A percentile compares a stretch with the other conserved stretches of the same genome.
phyloP scores from a whole-genome alignment of 2,113 vertebrate species.

The Neopipo cinnamomea region DNA sequence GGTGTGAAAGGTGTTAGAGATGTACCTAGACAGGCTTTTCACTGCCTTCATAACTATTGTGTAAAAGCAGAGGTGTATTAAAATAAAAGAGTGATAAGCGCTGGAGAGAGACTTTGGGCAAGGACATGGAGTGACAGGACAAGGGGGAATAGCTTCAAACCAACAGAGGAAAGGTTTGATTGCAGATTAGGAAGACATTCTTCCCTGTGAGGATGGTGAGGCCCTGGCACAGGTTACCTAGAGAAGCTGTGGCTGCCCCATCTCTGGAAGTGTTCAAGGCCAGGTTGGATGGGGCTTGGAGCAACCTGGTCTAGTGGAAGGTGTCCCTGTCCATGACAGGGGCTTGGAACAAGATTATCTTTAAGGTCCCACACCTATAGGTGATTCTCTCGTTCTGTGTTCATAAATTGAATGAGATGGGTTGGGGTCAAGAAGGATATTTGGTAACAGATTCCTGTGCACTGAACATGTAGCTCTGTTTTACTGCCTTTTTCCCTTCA shows the following conservation, averaged over 20 bases:
- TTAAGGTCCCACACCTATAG: not conserved
- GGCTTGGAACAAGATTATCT: not conserved
- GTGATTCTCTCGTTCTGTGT: not conserved
- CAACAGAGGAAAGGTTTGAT: not conserved
- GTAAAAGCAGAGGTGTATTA: not conserved
- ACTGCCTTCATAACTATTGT: accelerated
- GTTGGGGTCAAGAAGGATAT: not conserved
- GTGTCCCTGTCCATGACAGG: not conserved
- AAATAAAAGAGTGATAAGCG: not conserved
- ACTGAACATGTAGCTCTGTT: not conserved
- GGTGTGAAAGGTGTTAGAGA: accelerated
- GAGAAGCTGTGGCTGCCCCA: not conserved
- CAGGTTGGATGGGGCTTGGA: not conserved
- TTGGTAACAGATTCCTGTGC: not conserved
- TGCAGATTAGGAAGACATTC: not conserved
- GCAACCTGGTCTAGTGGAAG: not conserved
- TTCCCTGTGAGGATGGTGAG: not conserved
- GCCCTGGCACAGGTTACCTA: not conserved
- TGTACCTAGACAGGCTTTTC: accelerated
- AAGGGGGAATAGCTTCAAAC: too few species aligned
- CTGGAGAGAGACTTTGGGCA: not conserved
- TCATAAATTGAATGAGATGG: not conserved
- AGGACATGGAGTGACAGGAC: not conserved
- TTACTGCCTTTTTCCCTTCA: not conserved
- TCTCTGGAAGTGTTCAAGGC: not conserved